phyloP scores from a whole-genome alignment of 2,113 vertebrate species.

The Alosa alosa region DNA sequence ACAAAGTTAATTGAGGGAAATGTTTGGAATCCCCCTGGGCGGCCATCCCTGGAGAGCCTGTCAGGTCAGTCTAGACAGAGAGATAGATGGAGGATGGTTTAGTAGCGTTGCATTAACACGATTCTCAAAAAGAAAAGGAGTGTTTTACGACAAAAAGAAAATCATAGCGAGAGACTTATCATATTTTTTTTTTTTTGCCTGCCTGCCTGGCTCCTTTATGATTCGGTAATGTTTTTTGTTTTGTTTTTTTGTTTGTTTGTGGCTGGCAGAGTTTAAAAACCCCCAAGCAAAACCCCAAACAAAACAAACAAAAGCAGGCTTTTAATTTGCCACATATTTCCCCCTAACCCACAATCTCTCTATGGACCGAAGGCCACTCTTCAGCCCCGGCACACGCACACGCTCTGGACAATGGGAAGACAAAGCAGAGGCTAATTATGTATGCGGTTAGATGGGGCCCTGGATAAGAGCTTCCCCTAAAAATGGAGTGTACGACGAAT shows the following conservation, averaged over 20 bases:
- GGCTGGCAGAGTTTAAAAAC: not conserved
- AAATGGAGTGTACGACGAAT: constrained; percentile 33
- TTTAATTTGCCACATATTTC: constrained; percentile 33
- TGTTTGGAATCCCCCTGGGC: constrained; percentile 15
- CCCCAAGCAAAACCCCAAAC: constrained; percentile 23
- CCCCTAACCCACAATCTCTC: constrained; percentile 8
- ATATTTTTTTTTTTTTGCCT: no score
- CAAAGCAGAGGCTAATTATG: constrained; percentile 34
- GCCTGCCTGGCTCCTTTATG: no score
- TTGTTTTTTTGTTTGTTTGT: not conserved
- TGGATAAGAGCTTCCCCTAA: constrained; percentile 7
- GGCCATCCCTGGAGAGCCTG: not conserved
- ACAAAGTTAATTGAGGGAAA: constrained; percentile 18
- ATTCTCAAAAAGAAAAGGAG: not conserved
- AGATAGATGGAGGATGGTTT: constrained; percentile 3
- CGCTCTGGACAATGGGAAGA: constrained; percentile 26
- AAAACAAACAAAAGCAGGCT: constrained; percentile 1
- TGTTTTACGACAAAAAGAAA: not conserved
- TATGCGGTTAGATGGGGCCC: constrained; percentile 26
- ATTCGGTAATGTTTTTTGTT: not conserved
- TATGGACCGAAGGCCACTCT: not conserved
- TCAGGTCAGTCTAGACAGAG: constrained; percentile 6
- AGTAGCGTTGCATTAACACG: not conserved
- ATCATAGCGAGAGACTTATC: not conserved
- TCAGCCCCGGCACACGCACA: not conserved